A percentile compares a stretch with the other conserved stretches of the same genome.
Conservation (phyloP, 2,888 invertebrate genomes). For the Eurytoma adleriae region DNA sequence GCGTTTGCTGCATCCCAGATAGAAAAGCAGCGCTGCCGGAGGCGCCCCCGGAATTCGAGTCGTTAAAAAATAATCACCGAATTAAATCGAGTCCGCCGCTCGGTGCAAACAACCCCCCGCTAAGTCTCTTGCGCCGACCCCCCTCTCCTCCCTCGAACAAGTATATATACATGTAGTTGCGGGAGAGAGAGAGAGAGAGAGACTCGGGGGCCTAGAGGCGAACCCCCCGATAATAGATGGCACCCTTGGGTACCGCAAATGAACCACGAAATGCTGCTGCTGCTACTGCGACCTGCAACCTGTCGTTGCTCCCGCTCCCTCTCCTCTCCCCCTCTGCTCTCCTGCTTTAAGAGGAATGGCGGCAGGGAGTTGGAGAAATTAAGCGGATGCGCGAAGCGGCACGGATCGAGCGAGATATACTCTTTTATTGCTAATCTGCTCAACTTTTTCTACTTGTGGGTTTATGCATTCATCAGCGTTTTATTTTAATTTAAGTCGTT, state of each 20-base stretch:
- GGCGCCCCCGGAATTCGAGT: slow-evolving; percentile 60
- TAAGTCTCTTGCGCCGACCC: slow-evolving; percentile 31
- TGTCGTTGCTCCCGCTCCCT: slow-evolving; percentile 67
- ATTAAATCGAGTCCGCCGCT: slow-evolving; percentile 72
- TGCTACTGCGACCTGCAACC: slow-evolving; percentile 61
- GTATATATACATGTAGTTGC: not conserved
- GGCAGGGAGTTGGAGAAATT: slow-evolving; percentile 48
- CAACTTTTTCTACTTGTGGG: too few species aligned
- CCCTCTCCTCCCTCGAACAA: slow-evolving; percentile 10
- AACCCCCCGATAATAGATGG: slow-evolving; percentile 73
- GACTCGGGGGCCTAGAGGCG: slow-evolving; percentile 54
- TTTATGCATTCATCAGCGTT: too few species aligned
- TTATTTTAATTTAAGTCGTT: too few species aligned
- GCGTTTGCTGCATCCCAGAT: slow-evolving; percentile 7
- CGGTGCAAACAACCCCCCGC: slow-evolving; percentile 73
- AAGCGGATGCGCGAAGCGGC: slow-evolving; percentile 14
- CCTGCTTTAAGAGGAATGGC: not conserved
- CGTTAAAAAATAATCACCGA: slow-evolving; percentile 76
- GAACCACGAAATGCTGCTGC: slow-evolving; percentile 76
- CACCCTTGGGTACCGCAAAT: slow-evolving; percentile 76
- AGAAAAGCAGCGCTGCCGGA: slow-evolving; percentile 20
- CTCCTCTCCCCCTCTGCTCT: slow-evolving; percentile 16
- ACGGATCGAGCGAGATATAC: not conserved
- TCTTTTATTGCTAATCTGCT: too few species aligned
- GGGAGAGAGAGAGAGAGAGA: slow-evolving; percentile 21